phyloP scores from a whole-genome alignment of 2,888 invertebrate genomes.

The Chorisops tibialis region DNA sequence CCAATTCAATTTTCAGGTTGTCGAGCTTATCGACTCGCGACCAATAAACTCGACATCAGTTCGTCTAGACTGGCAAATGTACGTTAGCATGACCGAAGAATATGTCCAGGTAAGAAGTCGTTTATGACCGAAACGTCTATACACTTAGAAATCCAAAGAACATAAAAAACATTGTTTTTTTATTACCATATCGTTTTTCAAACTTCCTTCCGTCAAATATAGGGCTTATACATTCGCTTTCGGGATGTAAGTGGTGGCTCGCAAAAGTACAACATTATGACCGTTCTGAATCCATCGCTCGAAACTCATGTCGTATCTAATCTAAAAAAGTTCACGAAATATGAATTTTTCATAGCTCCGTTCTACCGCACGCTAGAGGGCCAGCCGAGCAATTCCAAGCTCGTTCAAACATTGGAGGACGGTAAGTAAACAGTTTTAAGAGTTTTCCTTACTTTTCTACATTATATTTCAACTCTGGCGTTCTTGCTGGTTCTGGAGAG shows the following conservation, averaged over 20 bases:
- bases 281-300: conserved; percentile 59
- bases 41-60: conserved; percentile 58
- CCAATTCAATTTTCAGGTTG: conserved; percentile 54
- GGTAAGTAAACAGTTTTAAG: conserved; percentile 51
- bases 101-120: conserved; percentile 48
- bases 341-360: conserved; percentile 84
- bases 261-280: conserved; percentile 64
- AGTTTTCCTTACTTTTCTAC: background rate
- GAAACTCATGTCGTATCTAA: conserved; percentile 68
- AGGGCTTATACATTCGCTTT: conserved; percentile 67
- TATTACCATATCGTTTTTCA: conserved; percentile 1
- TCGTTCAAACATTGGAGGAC: conserved; percentile 83
- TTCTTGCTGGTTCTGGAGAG: too few species aligned
- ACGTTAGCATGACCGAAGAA: conserved; percentile 49
- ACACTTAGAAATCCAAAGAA: background rate
- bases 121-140: background rate
- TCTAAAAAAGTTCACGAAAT: conserved; percentile 75
- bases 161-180: conserved; percentile 9
- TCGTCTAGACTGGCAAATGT: conserved; percentile 55
- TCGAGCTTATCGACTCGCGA: conserved; percentile 63
- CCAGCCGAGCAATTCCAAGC: conserved; percentile 86
- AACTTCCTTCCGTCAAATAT: background rate
- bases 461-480: background rate
- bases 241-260: conserved; percentile 61
- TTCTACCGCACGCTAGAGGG: conserved; percentile 85